Base-by-base conservation (phyloP, 1,140 invertebrate species). In the Leptinotarsa texana region DNA sequence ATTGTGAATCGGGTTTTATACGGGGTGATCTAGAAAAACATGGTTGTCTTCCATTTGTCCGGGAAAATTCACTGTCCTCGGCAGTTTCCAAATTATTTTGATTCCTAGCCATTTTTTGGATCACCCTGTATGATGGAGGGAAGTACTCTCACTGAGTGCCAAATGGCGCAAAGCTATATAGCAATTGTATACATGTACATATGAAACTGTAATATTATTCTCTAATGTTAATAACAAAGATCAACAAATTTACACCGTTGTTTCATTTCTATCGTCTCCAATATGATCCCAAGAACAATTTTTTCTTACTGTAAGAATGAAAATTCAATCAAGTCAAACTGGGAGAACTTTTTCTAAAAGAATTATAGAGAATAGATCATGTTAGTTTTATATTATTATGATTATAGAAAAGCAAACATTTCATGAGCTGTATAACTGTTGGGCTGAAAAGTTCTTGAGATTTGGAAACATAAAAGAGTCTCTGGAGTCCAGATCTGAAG, bases 161-260 rank as follows among this genome's bases (percentile, higher is more conserved):
- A 77, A 77, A 74, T 74, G 78, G 78, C 78, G 71, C 74, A 65
- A 79, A 76, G 57, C 75, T 79, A 76, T 77, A 79, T 77, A 79
- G 78, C 74, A 74, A 79, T 76, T 79, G 78, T 79, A 79, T 77
- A 79, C 75, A 79, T 79, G 78, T 79, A 79, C 72, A 79, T 77
- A 79, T 77, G 75, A 74, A 78, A 77, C 73, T 79, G 78, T 79
- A 79, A 79, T 79, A 75, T 79, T 79, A 77, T 79, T 78, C 63
- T 77, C 72, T 79, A 76, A 77, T 79, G 75, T 77, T 78, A 79
- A 79, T 79, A 79, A 79, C 78, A 72, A 77, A 73, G 78, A 79
- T 72, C 74, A 77, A 76, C 78, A 75, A 77, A 72, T 77, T 74
- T 68, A 62, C 57, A 21, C 51, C 15, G 3, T 73, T 74, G 72